A percentile compares a stretch with the other conserved stretches of the same genome.
These are phyloP conservation scores for Drosophila lacertosa DNA, from an alignment of 1,140 invertebrate genomes.

Conservation along the genomic window DNA sequence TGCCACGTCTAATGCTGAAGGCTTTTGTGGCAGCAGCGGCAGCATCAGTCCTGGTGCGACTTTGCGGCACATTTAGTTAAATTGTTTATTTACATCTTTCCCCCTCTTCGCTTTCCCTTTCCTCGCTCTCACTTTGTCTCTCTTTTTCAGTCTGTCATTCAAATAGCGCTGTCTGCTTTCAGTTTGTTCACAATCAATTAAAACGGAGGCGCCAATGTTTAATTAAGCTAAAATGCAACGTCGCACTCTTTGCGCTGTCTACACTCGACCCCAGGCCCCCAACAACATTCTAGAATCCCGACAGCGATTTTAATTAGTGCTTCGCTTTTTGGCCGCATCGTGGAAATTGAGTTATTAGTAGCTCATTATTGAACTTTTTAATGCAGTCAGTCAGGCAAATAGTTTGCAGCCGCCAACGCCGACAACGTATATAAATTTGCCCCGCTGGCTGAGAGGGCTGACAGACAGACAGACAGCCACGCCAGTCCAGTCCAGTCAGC, in stretches of 20 bases:
- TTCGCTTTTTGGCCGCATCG: slow-evolving; percentile 30
- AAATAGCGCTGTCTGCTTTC: slow-evolving; percentile 45
- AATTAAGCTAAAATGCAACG: slow-evolving; percentile 78
- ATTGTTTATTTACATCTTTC: slow-evolving; percentile 71
- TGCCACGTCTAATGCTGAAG: slow-evolving; percentile 57
- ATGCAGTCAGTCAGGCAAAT: slow-evolving; percentile 55
- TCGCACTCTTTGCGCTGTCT: slow-evolving; percentile 36
- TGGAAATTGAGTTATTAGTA: slow-evolving; percentile 74
- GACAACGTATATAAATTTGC: slow-evolving; percentile 76
- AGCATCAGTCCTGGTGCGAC: slow-evolving; percentile 44
- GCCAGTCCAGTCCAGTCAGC: neutral
- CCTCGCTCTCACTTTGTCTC: neutral
- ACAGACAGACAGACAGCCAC: too few species aligned
- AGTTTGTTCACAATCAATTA: slow-evolving; percentile 81
- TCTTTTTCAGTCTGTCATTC: neutral
- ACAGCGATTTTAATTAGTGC: slow-evolving; percentile 67
- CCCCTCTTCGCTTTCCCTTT: slow-evolving; percentile 2
- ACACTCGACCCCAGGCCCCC: neutral
- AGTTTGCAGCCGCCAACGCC: slow-evolving; percentile 70
- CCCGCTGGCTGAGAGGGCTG: slow-evolving; percentile 8
- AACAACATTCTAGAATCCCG: neutral
- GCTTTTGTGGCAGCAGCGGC: slow-evolving; percentile 36
- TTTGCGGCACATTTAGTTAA: slow-evolving; percentile 81
- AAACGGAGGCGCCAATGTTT: slow-evolving; percentile 78
- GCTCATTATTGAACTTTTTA: slow-evolving; percentile 71